Conservation (phyloP, 2,888 invertebrate species). For the Cephalotes varians region DNA sequence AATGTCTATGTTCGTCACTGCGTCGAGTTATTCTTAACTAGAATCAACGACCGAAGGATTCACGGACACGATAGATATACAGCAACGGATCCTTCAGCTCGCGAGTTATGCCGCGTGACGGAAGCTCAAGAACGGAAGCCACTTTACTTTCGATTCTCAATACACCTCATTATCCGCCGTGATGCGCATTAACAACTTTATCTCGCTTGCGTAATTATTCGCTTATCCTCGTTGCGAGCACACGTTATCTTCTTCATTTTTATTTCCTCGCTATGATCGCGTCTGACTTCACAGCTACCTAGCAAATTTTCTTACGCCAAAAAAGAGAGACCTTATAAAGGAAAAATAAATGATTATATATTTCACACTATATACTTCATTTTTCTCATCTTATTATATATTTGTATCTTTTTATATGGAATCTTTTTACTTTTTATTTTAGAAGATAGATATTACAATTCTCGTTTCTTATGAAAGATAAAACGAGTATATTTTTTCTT, state of each 20-base stretch:
- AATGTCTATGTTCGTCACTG: conserved; percentile 21
- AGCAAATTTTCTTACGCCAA: not conserved
- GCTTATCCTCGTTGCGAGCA: conserved; percentile 36
- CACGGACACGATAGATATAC: conserved; percentile 25
- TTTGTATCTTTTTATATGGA: not conserved
- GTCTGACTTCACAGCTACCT: conserved; percentile 4
- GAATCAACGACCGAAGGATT: conserved; percentile 55
- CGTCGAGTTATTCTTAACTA: conserved; percentile 49
- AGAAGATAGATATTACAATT: not conserved
- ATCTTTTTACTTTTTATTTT: not conserved
- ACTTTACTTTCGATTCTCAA: conserved; percentile 52
- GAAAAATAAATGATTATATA: not conserved
- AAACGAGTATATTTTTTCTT: not conserved
- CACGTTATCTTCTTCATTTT: conserved; percentile 52
- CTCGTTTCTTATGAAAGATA: not conserved
- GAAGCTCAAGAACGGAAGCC: conserved; percentile 48
- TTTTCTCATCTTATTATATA: conserved; percentile 1
- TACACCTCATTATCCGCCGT: conserved; percentile 41
- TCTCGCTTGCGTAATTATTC: conserved; percentile 68
- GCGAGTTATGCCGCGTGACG: conserved; percentile 42
- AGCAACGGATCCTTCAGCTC: conserved; percentile 36
- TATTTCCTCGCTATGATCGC: conserved; percentile 5
- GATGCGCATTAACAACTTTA: conserved; percentile 61
- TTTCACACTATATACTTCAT: not conserved
- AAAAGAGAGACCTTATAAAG: not conserved